These are phyloP conservation scores for Mola mola DNA, from an alignment of 2,113 vertebrate genomes.

Conservation along the genomic window DNA sequence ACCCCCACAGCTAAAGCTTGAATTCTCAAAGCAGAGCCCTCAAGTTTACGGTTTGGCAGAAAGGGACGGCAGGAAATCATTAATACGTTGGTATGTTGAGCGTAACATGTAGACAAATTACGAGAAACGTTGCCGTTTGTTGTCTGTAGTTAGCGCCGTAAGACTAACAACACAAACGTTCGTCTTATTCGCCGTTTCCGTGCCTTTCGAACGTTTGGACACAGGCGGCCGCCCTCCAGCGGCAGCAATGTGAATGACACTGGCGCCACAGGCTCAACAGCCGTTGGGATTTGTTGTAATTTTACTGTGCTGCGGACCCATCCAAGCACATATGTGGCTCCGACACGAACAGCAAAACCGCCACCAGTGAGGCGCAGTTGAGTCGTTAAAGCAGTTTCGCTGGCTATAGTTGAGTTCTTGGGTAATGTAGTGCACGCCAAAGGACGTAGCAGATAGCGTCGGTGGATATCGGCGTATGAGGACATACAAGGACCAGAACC, in stretches of 20 bases:
- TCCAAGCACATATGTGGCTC: background rate
- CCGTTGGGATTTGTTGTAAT: background rate
- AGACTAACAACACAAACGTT: background rate
- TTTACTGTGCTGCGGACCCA: no score
- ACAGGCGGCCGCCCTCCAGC: background rate
- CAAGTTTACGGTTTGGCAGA: no score
- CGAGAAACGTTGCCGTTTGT: background rate
- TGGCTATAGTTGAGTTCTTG: background rate
- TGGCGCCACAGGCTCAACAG: background rate
- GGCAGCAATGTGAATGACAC: slow-evolving; percentile 1
- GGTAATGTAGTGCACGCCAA: slow-evolving; percentile 58
- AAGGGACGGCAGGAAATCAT: no score
- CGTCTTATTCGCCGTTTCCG: background rate
- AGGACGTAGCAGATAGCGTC: rapidly evolving
- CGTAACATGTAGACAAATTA: background rate
- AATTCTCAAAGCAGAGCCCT: no score
- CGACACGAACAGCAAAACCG: background rate
- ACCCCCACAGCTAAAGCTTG: no score
- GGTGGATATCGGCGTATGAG: rapidly evolving
- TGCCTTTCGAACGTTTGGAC: rapidly evolving
- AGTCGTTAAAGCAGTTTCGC: no score
- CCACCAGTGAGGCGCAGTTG: background rate
- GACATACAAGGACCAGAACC: slow-evolving; percentile 59
- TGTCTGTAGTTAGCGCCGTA: background rate
- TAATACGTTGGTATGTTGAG: background rate